Base-by-base conservation (phyloP, 2,888 invertebrate species). In the Cephus spinipes region DNA sequence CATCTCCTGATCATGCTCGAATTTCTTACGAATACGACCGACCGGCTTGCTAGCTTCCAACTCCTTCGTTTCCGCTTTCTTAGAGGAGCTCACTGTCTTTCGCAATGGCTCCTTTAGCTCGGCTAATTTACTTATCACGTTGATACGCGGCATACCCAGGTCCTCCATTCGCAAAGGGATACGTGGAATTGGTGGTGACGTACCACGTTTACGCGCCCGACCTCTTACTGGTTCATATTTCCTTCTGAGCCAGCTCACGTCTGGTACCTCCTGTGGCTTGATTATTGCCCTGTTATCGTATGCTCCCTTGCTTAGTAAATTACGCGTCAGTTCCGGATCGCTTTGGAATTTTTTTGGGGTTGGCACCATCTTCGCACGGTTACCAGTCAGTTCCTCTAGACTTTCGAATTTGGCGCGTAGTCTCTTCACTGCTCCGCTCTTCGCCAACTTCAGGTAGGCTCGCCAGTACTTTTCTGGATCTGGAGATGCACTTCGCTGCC, bases 51-150 rank as follows among this genome's bases (percentile, higher is more conserved):
- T 86, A 0, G 87, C 87, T 36, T 86, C 86, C 12, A 91, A 82
- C 32, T 90, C 90, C 55, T 83, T 85, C 6, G 90, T 89, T 78
- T 89, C 90, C 1, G 90, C 89, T 79, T 89, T 92, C 30, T 77
- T 12, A 77, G 71, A 30, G 71, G 82, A 78, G 23, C 82, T 81
- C 0, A 83, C 81, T 11, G 79, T 78, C 0, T 82, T 74, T 3
- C 71, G 77, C 1, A 81, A 73, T 0, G 84, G 83, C 3, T 89
- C 89, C 78, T 91, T 90, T 55, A 96, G 91, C 1, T 94, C 93
- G 0, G 97, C 97, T 77, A 96, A 94, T 92, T 97, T 97, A 85
- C 97, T 97, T 85, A 97, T 97, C n/a, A 97, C 95, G 86, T 97
- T 97, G 83, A 97, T 97, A 87, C 96, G 97, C 0, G 97, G 97